Evolutionary conservation across 2,113 vertebrate species (phyloP).

Genomic region (Tyrannus savana): DNA sequence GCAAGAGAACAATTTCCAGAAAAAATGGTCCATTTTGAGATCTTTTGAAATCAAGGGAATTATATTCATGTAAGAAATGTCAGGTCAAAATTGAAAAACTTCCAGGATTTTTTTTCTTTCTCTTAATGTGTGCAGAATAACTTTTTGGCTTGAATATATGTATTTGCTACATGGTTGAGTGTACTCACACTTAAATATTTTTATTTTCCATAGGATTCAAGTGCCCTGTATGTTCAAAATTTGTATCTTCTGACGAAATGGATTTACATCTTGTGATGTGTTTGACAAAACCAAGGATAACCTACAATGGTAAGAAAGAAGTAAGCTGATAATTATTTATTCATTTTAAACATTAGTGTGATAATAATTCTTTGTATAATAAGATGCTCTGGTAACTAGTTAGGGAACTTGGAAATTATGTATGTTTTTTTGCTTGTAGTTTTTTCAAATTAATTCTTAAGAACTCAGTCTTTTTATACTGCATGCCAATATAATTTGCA

Average conservation of each 20-base stretch:
- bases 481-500: not conserved
- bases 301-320: slow-evolving; percentile 90
- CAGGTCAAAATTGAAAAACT: not conserved
- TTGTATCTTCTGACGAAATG: slow-evolving; percentile 95
- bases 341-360: not conserved
- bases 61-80: not conserved
- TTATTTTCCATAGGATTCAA: slow-evolving; percentile 85
- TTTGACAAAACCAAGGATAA: slow-evolving; percentile 94
- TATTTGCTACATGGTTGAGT: not conserved
- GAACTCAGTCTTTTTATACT: not conserved
- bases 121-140: not conserved
- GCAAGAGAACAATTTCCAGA: not conserved
- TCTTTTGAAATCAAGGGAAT: not conserved
- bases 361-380: not conserved
- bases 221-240: slow-evolving; percentile 96
- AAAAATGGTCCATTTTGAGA: not conserved
- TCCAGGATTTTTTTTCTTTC: not conserved
- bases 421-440: not conserved
- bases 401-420: not conserved
- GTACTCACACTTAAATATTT: not conserved
- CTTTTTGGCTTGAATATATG: not conserved
- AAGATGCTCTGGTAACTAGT: not conserved
- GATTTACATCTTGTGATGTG: slow-evolving; percentile 96
- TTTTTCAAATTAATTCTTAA: not conserved
- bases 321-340: slow-evolving; percentile 30